These are phyloP conservation scores for Mechanitis messenoides DNA, from an alignment of 2,888 invertebrate species.

Conservation along the genomic window DNA sequence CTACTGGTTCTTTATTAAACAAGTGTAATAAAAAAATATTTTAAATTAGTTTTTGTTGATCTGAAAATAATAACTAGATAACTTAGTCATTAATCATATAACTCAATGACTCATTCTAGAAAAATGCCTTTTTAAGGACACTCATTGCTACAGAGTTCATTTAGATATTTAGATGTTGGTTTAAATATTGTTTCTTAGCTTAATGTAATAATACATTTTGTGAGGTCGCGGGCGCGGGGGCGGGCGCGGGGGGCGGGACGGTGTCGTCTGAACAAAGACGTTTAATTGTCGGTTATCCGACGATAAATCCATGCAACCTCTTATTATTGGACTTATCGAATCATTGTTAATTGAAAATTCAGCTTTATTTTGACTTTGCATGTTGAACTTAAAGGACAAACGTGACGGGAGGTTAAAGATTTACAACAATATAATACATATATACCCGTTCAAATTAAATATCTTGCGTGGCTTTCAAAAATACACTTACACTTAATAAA, in stretches of 20 bases:
- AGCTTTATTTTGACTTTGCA: slow-evolving; percentile 44
- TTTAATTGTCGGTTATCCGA: slow-evolving; percentile 69
- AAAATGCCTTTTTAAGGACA: neutral
- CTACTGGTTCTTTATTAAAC: too few relatives aligned
- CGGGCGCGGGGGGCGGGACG: slow-evolving; percentile 35
- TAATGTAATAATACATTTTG: slow-evolving; percentile 39
- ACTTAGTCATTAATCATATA: too few relatives aligned
- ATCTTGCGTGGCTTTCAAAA: too few relatives aligned
- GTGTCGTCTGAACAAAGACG: slow-evolving; percentile 59
- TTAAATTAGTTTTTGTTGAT: too few relatives aligned
- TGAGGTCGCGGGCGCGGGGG: slow-evolving; percentile 42
- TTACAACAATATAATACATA: neutral
- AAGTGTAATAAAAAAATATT: too few relatives aligned
- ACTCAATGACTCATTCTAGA: neutral
- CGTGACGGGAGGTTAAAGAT: neutral
- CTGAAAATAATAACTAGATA: too few relatives aligned
- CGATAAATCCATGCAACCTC: slow-evolving; percentile 68
- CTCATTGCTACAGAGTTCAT: neutral
- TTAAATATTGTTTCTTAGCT: slow-evolving; percentile 29
- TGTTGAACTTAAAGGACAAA: neutral
- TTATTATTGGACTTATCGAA: slow-evolving; percentile 68
- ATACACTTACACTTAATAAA: too few relatives aligned
- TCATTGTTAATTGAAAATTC: slow-evolving; percentile 72
- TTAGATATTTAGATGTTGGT: neutral
- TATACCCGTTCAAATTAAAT: too few relatives aligned